Percentiles rank a stretch among this genome's conserved stretches.
Conservation (phyloP, 2,113 vertebrate genomes). For the Ailuropoda melanoleuca region DNA sequence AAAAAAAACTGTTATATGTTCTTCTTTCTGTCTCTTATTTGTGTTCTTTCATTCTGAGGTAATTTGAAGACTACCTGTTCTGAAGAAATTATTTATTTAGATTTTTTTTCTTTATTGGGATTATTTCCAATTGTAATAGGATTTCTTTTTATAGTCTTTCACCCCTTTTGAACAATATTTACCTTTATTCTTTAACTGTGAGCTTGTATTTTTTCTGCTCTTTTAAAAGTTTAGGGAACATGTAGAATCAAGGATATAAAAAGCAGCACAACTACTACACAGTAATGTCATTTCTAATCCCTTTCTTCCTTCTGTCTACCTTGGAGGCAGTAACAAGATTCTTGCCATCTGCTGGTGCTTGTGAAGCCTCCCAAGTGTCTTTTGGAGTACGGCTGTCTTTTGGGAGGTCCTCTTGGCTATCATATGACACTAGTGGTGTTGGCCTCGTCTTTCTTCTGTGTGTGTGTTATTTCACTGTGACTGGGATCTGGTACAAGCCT, state of each 20-base stretch:
- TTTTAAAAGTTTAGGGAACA: not conserved
- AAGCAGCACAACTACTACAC: constrained; percentile 35
- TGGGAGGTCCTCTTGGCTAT: not conserved
- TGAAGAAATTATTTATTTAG: constrained; percentile 15
- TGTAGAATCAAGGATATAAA: not conserved
- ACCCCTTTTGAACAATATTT: not conserved
- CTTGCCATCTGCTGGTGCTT: constrained; percentile 47
- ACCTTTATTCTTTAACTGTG: constrained; percentile 1
- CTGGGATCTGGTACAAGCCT: not conserved
- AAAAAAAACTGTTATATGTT: not conserved
- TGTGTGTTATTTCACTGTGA: not conserved
- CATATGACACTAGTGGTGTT: not conserved
- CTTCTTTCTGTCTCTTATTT: not conserved
- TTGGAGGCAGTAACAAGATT: not conserved
- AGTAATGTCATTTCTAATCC: not conserved
- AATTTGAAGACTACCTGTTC: not conserved
- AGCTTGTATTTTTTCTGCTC: not conserved
- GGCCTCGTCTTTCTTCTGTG: not conserved
- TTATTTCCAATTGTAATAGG: constrained; percentile 5
- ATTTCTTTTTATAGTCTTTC: not conserved
- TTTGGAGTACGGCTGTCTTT: not conserved
- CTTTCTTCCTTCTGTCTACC: not conserved
- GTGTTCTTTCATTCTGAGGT: not conserved
- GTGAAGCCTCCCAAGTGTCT: not conserved
- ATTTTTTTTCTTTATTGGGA: not conserved